Evolutionary conservation across 2,113 vertebrate genomes (phyloP), one percentile per base, ranked within the genome.

Genomic region (Hemicordylus capensis): DNA sequence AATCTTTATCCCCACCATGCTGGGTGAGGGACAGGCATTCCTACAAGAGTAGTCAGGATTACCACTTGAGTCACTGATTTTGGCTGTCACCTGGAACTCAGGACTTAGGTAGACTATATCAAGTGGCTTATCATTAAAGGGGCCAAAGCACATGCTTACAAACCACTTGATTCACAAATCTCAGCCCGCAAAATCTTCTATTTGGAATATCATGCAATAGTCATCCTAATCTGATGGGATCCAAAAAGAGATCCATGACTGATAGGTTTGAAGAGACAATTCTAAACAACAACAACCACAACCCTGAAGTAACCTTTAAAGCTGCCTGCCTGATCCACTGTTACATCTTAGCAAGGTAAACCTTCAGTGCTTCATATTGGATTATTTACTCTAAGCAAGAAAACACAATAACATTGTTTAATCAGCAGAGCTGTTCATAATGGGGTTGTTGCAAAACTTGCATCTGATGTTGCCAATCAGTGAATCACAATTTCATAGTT

Each of bases 331-430:
- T 56, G 48, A 28, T 42, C 51, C 61, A 61, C 76, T 69, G 3
- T 64, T 76, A 51, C 2, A 7, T 58, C 88, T 77, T 64, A 17
- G 1, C 44, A 61, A 12, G 15, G 26, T 70, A 87, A 86, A 89
- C 75, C 66, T 17, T 46, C 4, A 1, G 44, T 31, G 6, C 10
- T 61, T 34, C 48, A 42, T 0, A 6, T 1, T 84, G 84, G 37
- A 80, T 63, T 85, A 78, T 73, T 86, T 89, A 80, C 58, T 87
- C 28, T 0, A 0, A 85, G n/a, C 11, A 66, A 89, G 78, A 81
- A 4, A 54, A 54, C 0, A 0, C 64, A 74, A 66, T 72, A 61
- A 84, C 81, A 19, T 0, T 0, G 1, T 88, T 89, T 87, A 89
- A 46, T 76, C 88, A 83, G 61, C 12, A n/a, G 70, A 37, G 51